Evolutionary conservation across 2,888 invertebrate species (phyloP), one percentile per base, ranked within the genome.

Genomic region (Diarsia dahlii): DNA sequence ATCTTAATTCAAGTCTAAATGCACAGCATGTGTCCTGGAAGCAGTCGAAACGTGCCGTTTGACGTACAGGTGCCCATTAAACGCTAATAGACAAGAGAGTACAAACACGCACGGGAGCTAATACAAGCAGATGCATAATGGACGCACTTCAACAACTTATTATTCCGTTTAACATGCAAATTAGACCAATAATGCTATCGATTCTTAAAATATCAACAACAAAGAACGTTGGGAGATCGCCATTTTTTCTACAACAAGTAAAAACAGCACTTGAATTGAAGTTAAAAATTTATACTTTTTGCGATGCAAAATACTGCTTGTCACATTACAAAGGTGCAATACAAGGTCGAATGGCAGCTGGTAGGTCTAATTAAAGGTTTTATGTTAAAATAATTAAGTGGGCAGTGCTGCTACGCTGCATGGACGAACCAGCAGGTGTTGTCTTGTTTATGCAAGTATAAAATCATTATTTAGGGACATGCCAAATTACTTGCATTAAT

Each of bases 301-400:
- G 92, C 94, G 89, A 94, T 95, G 94, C 94, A 94, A 95, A 94
- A 94, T 93, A 94, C 92, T 90, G 91, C 92, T 92, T 94, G 93
- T 93, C 92, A 91, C 89, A 90, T 90, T 91, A 95, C 94, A 95
- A 96, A 96, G 96, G 96, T 96, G 96, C 94, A 92, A 81, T 90
- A 88, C 96, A 95, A 96, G 96, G 96, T 91, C 94, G 90, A 75
- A 54, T 75, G 92, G 92, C 96, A 96, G 95, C 94, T 96, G 96
- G 80, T 84, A 69, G 73, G 89, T 93, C 94, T 96, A 96, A 96
- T 96, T 96, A 96, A 95, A 95, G 94, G 95, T 94, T 96, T 96
- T 95, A 95, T 95, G 94, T 93, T 94, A 94, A 95, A 96, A 96
- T 96, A 96, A 96, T 96, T 96, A 95, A 96, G 92, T 94, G 92